These are phyloP conservation scores for Morone saxatilis DNA, from an alignment of 2,113 vertebrate genomes.

Conservation along the genomic window DNA sequence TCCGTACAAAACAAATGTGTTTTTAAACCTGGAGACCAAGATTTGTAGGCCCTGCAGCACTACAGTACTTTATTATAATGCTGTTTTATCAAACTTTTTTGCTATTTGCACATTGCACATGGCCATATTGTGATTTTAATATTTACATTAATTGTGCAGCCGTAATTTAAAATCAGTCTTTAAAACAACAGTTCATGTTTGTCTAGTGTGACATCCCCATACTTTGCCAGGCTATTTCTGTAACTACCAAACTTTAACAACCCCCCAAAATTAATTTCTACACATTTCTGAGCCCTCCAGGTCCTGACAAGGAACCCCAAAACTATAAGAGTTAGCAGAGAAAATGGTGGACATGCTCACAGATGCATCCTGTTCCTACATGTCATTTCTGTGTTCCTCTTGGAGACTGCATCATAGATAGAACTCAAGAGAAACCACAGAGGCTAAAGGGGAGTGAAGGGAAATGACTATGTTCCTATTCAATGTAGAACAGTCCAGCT, in stretches of 20 bases:
- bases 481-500: constrained; percentile 12
- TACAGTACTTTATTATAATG: no score
- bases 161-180: not conserved
- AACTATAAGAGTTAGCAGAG: not conserved
- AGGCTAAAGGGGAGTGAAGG: constrained; percentile 25
- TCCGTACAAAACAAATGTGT: no score
- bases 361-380: constrained; percentile 77
- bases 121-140: no score
- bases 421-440: constrained; percentile 41
- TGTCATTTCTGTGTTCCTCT: constrained; percentile 55
- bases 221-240: not conserved
- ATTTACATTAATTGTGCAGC: no score
- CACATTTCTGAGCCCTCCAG: not conserved
- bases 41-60: no score
- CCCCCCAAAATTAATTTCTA: not conserved
- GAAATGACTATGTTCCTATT: constrained; percentile 59
- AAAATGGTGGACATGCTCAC: constrained; percentile 28
- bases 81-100: no score
- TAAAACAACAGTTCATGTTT: not conserved
- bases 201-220: not conserved
- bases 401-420: constrained; percentile 29
- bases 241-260: not conserved
- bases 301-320: not conserved
- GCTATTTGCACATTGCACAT: no score
- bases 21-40: no score